These are phyloP conservation scores for Hippocampus abdominalis DNA, from an alignment of 2,113 vertebrate genomes.

Conservation along the genomic window DNA sequence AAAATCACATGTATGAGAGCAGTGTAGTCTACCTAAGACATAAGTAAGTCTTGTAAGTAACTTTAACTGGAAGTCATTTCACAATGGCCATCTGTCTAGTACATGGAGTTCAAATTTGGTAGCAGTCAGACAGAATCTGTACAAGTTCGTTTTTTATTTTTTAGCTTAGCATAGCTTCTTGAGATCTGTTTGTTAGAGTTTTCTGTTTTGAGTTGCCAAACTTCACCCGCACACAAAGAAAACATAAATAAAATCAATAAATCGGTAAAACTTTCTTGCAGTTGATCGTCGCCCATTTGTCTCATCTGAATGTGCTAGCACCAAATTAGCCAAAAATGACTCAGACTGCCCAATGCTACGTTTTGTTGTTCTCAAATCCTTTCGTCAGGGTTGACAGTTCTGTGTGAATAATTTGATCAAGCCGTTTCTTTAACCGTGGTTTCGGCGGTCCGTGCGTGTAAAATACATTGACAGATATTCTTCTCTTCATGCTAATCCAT, in stretches of 20 bases:
- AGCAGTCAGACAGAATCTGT: background rate
- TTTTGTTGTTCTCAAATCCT: background rate
- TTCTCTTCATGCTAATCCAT: slow-evolving; percentile 1
- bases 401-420: background rate
- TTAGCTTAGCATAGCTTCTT: background rate
- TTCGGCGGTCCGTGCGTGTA: background rate
- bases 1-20: background rate
- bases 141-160: background rate
- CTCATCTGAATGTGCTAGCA: no score
- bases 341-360: no score
- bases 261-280: no score
- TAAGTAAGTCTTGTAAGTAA: background rate
- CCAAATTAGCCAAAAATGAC: background rate
- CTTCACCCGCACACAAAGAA: no score
- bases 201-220: no score
- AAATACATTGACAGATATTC: slow-evolving; percentile 7
- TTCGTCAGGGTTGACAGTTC: background rate
- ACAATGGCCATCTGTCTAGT: no score
- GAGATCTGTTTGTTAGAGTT: no score
- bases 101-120: no score
- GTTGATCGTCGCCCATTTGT: no score
- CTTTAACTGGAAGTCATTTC: no score
- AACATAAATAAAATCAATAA: no score
- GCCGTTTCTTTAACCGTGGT: background rate
- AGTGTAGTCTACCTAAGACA: background rate